Evolutionary conservation across 2,888 invertebrate genomes (phyloP).

Genomic region (Dorcus parallelipipedus): DNA sequence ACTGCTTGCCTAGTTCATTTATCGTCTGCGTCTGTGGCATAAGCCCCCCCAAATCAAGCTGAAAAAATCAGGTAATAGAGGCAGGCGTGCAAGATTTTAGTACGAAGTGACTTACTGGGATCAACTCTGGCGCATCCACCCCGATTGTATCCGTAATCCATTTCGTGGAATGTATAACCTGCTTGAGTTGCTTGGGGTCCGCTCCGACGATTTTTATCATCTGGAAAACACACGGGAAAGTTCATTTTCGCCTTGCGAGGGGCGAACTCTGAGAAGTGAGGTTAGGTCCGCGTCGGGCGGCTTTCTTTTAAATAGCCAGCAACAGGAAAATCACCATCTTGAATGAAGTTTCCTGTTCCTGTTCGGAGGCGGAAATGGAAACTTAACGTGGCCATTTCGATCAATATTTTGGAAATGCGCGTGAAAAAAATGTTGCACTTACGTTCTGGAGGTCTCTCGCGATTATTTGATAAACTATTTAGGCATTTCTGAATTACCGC

Average conservation of each 20-base stretch:
- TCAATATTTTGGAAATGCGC: slow-evolving; percentile 28
- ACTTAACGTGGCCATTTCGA: slow-evolving; percentile 34
- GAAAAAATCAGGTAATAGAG: slow-evolving; percentile 15
- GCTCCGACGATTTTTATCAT: slow-evolving; percentile 32
- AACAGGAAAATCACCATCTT: slow-evolving; percentile 53
- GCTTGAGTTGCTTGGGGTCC: slow-evolving; percentile 19
- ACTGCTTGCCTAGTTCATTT: slow-evolving; percentile 79
- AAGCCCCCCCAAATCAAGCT: slow-evolving; percentile 36
- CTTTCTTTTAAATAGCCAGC: slow-evolving; percentile 24
- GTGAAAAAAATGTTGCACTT: slow-evolving; percentile 14
- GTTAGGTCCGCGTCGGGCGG: slow-evolving; percentile 11
- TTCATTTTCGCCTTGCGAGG: neutral
- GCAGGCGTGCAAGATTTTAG: neutral
- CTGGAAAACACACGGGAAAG: slow-evolving; percentile 27
- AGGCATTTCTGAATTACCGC: slow-evolving; percentile 15
- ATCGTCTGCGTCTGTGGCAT: slow-evolving; percentile 46
- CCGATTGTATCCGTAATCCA: slow-evolving; percentile 22
- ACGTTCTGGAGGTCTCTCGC: slow-evolving; percentile 11
- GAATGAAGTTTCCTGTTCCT: slow-evolving; percentile 61
- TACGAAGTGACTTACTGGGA: slow-evolving; percentile 44
- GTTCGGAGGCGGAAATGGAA: slow-evolving; percentile 51
- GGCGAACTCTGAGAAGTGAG: neutral
- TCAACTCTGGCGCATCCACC: slow-evolving; percentile 45
- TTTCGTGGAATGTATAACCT: slow-evolving; percentile 10
- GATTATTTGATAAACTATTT: slow-evolving; percentile 16